phyloP scores from a whole-genome alignment of 2,113 vertebrate genomes.

The Nymphicus hollandicus region DNA sequence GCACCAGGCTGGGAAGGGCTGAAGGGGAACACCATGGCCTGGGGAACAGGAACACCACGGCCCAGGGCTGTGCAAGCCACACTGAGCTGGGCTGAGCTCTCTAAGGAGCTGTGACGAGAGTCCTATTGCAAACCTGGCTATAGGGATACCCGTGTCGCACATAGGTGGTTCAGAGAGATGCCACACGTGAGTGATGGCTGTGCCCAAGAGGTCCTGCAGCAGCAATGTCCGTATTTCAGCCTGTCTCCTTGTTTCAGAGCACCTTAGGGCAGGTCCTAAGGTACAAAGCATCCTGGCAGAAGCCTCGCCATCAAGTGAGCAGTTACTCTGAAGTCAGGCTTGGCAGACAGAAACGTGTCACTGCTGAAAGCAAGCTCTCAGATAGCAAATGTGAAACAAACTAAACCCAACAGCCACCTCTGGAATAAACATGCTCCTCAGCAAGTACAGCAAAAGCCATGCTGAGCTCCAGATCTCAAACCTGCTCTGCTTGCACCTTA shows the following conservation, averaged over 20 bases:
- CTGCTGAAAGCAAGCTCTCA: background rate
- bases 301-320: background rate
- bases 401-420: background rate
- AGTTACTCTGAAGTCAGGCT: background rate
- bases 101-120: accelerated
- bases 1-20: background rate
- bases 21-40: background rate
- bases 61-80: accelerated
- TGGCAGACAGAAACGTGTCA: background rate
- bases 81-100: background rate
- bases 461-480: background rate
- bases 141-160: accelerated
- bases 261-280: background rate
- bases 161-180: background rate
- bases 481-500: background rate
- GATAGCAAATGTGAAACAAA: background rate
- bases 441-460: background rate
- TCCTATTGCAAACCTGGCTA: background rate
- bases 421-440: background rate
- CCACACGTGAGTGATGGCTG: accelerated
- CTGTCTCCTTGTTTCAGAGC: background rate
- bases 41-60: background rate
- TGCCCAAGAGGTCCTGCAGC: background rate
- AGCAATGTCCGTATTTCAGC: background rate
- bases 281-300: background rate